Conservation (phyloP, 2,113 vertebrate species). For the Trichomycterus rosablanca region DNA sequence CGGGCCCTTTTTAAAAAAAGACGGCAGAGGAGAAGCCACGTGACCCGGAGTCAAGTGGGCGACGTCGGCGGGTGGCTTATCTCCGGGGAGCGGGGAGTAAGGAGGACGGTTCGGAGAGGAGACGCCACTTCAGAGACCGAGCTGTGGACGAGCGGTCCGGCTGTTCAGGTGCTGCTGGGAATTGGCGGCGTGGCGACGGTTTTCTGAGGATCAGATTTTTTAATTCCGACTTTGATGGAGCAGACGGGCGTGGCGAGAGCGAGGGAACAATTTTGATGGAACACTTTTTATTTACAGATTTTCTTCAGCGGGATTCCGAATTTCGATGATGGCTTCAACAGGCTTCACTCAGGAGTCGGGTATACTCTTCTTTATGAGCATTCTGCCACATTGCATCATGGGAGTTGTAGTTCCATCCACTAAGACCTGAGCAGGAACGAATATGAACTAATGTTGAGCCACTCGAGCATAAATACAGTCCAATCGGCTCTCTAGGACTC, state of each 20-base stretch:
- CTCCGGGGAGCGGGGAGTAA: slow-evolving; percentile 51
- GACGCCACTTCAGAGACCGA: slow-evolving; percentile 37
- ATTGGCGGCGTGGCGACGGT: too few relatives aligned
- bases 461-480: background rate
- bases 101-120: slow-evolving; percentile 42
- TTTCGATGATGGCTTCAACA: slow-evolving; percentile 19
- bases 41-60: slow-evolving; percentile 65
- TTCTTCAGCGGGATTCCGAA: background rate
- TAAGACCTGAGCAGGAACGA: too few relatives aligned
- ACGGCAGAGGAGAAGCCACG: slow-evolving; percentile 46
- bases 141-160: slow-evolving; percentile 22
- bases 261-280: too few relatives aligned
- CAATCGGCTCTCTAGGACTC: background rate
- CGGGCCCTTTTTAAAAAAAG: slow-evolving; percentile 56
- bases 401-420: too few relatives aligned
- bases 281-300: too few relatives aligned
- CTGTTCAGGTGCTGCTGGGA: background rate
- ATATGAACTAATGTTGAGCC: slow-evolving; percentile 9
- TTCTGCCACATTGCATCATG: too few relatives aligned
- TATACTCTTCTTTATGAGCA: too few relatives aligned
- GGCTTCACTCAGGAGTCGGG: too few relatives aligned
- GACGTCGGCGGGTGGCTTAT: slow-evolving; percentile 47
- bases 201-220: background rate
- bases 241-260: background rate
- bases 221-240: background rate